Base-by-base conservation (phyloP, 92 coral and sea anemone species). In the Palythoa grandis region DNA sequence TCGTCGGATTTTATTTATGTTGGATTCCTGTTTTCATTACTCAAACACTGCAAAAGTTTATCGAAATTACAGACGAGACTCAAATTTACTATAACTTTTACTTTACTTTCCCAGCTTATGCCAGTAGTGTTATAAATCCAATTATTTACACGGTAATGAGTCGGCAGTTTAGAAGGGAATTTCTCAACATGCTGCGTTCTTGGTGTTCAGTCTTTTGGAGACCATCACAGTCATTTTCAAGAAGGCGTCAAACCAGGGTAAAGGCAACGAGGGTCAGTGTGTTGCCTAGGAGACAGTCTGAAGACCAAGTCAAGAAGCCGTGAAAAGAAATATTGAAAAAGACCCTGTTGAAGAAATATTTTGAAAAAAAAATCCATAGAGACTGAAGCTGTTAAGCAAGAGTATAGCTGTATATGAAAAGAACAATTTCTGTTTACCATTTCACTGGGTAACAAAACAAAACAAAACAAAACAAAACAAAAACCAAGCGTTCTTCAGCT, bases 41-140 rank as follows among this genome's bases (percentile, higher is more conserved):
- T 70, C 48, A 40, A 16, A n/a, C 29, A 70, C n/a, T 70, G n/a
- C 75, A 70, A 39, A 38, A 24, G 3, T 37, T 70, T 70, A 37
- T 29, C 19, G 19, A 15, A 5, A 29, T 37, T 16, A 9, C 74
- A 5, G 22, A 12, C 43, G 47, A 29, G 35, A 19, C 74, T 25
- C 74, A 11, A 5, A 37, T 70, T 12, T 70, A 70, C 48, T 70
- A 70, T 39, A 70, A 70, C 2, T 70, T 70, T 39, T 70, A 70
- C 14, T 70, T 70, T 17, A 23, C 25, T 37, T 70, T 70, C 74
- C 74, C 74, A 35, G 74, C 74, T 16, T 29, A 29, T 37, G 74
- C 74, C 9, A 70, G 74, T 8, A 70, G 74, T 37, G 74, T 70
- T 37, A 70, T 70, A 38, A 70, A 70, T 17, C 74, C 74, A 9